Conservation (phyloP, 2,797 vertebrate genomes). For the Poliocrania exsul region DNA sequence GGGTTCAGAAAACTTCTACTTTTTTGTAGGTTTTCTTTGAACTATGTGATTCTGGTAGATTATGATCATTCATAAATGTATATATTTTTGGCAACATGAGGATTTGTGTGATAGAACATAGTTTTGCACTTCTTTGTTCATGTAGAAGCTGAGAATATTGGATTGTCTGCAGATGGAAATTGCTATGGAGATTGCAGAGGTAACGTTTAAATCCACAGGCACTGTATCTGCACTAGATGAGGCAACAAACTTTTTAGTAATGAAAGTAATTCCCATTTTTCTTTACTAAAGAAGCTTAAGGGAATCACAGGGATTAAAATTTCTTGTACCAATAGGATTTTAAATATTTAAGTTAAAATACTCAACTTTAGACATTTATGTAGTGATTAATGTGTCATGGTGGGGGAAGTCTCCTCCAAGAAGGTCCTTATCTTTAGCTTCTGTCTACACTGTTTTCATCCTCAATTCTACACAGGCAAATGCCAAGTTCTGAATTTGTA, state of each 20-base stretch:
- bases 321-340: neutral
- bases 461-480: neutral
- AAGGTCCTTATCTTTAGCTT: neutral
- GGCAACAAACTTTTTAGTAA: neutral
- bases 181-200: neutral
- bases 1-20: neutral
- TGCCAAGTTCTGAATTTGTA: neutral
- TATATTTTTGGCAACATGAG: neutral
- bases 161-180: neutral
- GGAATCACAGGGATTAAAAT: neutral
- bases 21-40: neutral
- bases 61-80: neutral
- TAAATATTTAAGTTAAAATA: neutral
- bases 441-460: neutral
- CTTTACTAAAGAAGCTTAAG: neutral
- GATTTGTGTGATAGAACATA: neutral
- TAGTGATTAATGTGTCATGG: neutral
- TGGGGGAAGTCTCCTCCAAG: neutral
- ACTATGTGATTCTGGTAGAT: fast-evolving
- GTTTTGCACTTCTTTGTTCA: neutral
- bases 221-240: neutral
- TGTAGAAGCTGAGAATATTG: neutral
- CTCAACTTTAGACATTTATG: neutral
- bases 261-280: neutral
- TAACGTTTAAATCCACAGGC: neutral